Percentiles rank a stretch among this genome's conserved stretches.
Conservation (phyloP, 92 coral and sea anemone species). For the Zoanthus sociatus region DNA sequence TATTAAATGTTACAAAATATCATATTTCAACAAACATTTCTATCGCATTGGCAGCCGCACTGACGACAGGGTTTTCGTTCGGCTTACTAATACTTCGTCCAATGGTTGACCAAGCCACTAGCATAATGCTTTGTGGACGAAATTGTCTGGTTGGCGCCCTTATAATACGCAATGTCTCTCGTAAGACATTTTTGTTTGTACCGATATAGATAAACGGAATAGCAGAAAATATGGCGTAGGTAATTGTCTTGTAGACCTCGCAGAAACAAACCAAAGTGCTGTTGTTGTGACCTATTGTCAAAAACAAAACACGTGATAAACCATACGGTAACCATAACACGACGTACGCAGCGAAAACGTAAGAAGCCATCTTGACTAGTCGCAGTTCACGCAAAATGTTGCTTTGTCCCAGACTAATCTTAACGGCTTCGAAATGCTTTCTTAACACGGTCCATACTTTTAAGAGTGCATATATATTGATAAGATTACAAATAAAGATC, state of each 20-base stretch:
- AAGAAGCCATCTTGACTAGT: slow-evolving; percentile 40
- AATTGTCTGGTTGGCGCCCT: neutral
- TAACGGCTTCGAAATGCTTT: slow-evolving; percentile 35
- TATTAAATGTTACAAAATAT: neutral
- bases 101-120: slow-evolving; percentile 36
- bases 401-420: slow-evolving; percentile 30
- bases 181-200: slow-evolving; percentile 30
- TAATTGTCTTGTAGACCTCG: slow-evolving; percentile 28
- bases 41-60: neutral
- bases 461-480: slow-evolving; percentile 24
- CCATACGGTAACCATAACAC: slow-evolving; percentile 38
- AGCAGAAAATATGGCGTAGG: slow-evolving; percentile 34
- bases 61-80: neutral
- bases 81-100: slow-evolving; percentile 7
- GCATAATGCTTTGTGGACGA: slow-evolving; percentile 21
- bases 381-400: slow-evolving; percentile 16
- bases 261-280: slow-evolving; percentile 7
- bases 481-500: slow-evolving; percentile 19
- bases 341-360: slow-evolving; percentile 26
- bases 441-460: slow-evolving; percentile 35
- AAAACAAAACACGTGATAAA: slow-evolving; percentile 17
- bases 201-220: slow-evolving; percentile 35
- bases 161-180: slow-evolving; percentile 25
- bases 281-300: neutral
- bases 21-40: slow-evolving; percentile 4